A percentile compares a stretch with the other conserved stretches of the same genome.
phyloP scores from a whole-genome alignment of 53 echinoderm and acorn worm species.

The Apostichopus leukothele region DNA sequence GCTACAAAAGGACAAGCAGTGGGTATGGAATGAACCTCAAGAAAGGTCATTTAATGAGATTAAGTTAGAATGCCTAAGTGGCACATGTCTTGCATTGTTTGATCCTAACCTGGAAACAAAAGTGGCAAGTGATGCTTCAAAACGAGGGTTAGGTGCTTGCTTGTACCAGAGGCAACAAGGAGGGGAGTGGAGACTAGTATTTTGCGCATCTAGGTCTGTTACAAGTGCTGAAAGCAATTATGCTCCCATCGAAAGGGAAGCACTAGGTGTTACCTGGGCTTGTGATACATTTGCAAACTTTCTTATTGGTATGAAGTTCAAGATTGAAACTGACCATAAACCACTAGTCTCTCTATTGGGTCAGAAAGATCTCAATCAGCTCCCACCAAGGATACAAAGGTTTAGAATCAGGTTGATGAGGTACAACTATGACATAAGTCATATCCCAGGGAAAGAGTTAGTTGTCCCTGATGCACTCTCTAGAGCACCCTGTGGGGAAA shows the following conservation, averaged over 20 bases:
- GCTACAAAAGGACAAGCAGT: constrained; percentile 45
- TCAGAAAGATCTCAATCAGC: constrained; percentile 45
- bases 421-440: constrained; percentile 36
- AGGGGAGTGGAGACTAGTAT: constrained; percentile 53
- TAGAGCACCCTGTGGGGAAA: constrained; percentile 38
- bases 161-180: constrained; percentile 42
- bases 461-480: constrained; percentile 58
- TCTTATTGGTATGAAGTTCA: constrained; percentile 46
- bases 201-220: constrained; percentile 56
- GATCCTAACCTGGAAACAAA: constrained; percentile 57
- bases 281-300: constrained; percentile 51
- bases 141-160: constrained; percentile 56
- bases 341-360: constrained; percentile 52
- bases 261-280: constrained; percentile 30
- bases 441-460: constrained; percentile 59
- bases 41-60: constrained; percentile 49
- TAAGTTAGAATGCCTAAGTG: constrained; percentile 20
- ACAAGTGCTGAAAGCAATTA: constrained; percentile 53
- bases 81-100: constrained; percentile 47
- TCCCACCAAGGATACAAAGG: constrained; percentile 53
- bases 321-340: constrained; percentile 57
- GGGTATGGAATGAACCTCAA: constrained; percentile 54
- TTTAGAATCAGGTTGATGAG: constrained; percentile 58
- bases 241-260: constrained; percentile 60
- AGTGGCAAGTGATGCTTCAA: constrained; percentile 58